phyloP scores from a whole-genome alignment of 2,888 invertebrate genomes.

The Polydrusus pterygomalis region DNA sequence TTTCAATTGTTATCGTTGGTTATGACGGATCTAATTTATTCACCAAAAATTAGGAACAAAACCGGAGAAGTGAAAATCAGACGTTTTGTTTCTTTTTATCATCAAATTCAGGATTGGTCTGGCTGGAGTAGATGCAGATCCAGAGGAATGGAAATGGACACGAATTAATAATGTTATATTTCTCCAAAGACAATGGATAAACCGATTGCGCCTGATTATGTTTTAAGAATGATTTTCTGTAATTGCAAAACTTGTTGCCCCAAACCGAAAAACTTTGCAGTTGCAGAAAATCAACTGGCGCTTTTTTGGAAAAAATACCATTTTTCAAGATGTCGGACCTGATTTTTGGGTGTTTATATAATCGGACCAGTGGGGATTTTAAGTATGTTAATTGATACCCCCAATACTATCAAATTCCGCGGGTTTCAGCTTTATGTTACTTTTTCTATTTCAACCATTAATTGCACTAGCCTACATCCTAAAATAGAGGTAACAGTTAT shows the following conservation, averaged over 20 bases:
- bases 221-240: slow-evolving; percentile 1
- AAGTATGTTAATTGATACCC: too few relatives aligned
- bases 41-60: neutral
- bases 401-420: too few relatives aligned
- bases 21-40: too few relatives aligned
- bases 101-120: neutral
- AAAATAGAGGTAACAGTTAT: too few relatives aligned
- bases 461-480: too few relatives aligned
- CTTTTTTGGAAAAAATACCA: too few relatives aligned
- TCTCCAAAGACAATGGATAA: neutral
- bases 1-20: too few relatives aligned
- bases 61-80: neutral
- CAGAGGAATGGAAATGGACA: neutral
- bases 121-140: neutral
- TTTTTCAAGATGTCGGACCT: too few relatives aligned
- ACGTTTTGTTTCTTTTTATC: neutral
- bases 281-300: neutral
- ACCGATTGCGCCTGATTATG: neutral
- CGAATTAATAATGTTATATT: neutral
- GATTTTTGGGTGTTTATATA: too few relatives aligned
- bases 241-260: neutral
- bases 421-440: too few relatives aligned
- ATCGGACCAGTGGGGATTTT: too few relatives aligned
- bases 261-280: neutral
- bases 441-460: too few relatives aligned